These are phyloP conservation scores for Anastrepha obliqua DNA, from an alignment of 1,140 invertebrate genomes.

Conservation along the genomic window DNA sequence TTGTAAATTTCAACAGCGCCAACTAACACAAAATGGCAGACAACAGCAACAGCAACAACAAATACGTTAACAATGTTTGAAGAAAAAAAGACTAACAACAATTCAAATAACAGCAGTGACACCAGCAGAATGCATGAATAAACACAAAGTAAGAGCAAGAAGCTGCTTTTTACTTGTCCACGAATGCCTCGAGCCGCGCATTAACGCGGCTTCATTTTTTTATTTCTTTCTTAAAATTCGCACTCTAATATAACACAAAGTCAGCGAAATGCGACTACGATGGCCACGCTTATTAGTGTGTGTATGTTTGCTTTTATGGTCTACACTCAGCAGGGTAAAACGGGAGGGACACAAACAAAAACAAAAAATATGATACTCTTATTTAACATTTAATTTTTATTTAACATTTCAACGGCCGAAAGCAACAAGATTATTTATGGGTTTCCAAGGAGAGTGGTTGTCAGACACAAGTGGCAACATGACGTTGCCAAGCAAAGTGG, in stretches of 20 bases:
- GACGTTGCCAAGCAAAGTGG: background rate
- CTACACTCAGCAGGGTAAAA: too few relatives aligned
- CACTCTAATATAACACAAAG: background rate
- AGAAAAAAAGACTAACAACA: background rate
- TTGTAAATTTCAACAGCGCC: slow-evolving; percentile 31
- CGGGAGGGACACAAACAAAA: too few relatives aligned
- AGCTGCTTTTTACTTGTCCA: background rate
- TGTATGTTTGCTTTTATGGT: background rate
- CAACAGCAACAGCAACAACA: background rate
- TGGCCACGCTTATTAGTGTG: background rate
- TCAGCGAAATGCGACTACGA: background rate
- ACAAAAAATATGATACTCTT: background rate
- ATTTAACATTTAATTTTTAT: slow-evolving; percentile 36
- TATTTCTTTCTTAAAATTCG: slow-evolving; percentile 1
- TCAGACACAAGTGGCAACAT: slow-evolving; percentile 32
- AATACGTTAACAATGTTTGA: background rate
- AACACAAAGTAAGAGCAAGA: background rate
- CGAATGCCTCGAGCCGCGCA: background rate
- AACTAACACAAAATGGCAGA: background rate
- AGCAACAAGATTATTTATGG: slow-evolving; percentile 73
- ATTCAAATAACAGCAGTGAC: background rate
- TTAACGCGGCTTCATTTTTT: background rate
- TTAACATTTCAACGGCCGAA: slow-evolving; percentile 71
- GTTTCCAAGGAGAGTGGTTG: slow-evolving; percentile 57
- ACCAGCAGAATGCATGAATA: slow-evolving; percentile 1